Evolutionary conservation across 2,888 invertebrate species (phyloP).

Genomic region (Eledone cirrhosa): DNA sequence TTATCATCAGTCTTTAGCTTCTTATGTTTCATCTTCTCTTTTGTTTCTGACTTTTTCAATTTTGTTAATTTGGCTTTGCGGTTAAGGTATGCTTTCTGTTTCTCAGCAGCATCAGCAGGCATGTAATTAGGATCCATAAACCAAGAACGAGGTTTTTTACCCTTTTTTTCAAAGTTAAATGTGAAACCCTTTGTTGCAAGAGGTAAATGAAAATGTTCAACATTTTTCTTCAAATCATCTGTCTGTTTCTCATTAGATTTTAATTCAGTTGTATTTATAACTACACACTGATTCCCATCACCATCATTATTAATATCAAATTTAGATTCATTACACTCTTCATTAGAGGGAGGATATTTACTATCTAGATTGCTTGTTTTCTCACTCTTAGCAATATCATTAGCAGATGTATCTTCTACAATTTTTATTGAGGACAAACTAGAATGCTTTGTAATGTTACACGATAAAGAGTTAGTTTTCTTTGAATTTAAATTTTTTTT

Average conservation of each 20-base stretch:
- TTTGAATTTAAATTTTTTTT: neutral
- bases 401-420: neutral
- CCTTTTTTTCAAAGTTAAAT: slow-evolving; percentile 52
- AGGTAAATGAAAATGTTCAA: slow-evolving; percentile 41
- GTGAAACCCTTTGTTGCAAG: slow-evolving; percentile 50
- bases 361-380: neutral
- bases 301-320: slow-evolving; percentile 40
- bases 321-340: slow-evolving; percentile 9
- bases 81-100: slow-evolving; percentile 42
- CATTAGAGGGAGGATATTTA: neutral
- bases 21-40: too few relatives aligned
- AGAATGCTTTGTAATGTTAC: neutral
- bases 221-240: too few relatives aligned
- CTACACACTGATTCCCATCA: slow-evolving; percentile 32
- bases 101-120: slow-evolving; percentile 41
- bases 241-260: too few relatives aligned
- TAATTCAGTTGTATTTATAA: too few relatives aligned
- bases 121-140: slow-evolving; percentile 50
- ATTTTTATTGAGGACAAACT: too few relatives aligned
- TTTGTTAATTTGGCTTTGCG: slow-evolving; percentile 33
- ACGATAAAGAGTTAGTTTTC: neutral
- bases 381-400: neutral
- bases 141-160: slow-evolving; percentile 53
- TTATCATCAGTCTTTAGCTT: too few relatives aligned
- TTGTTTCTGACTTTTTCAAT: too few relatives aligned